Base-by-base conservation (phyloP, 2,888 invertebrate genomes). In the Metellina segmentata region DNA sequence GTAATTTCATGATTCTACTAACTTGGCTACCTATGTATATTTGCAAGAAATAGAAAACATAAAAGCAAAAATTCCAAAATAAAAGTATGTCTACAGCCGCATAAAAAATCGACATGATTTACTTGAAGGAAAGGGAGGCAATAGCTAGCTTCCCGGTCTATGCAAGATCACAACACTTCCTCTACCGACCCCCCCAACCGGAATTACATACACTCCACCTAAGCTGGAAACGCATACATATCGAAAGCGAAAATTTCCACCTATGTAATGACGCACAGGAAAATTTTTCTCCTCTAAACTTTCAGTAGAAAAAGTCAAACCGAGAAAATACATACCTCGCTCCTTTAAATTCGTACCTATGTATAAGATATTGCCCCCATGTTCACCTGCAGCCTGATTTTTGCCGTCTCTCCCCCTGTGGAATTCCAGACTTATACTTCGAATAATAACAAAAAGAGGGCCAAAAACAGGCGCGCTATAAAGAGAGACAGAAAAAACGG, bases 291-390 rank as follows among this genome's bases (percentile, higher is more conserved):
- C 16, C 11, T 9, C 11, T 11, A 61, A 61, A 61, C 13, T 16
- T 8, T 16, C 61, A 11, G 11, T 16, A 61, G 61, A 61, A 61
- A 61, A 16, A 16, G 5, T 61, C 61, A 61, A 61, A 61, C 8
- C 61, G 4, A 61, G 13, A 19, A 72, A 72, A 77, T n/a, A 51
- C 49, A 9, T 9, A 9, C 6, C 52, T 85, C n/a, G 9, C 19
- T 53, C 69, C 19, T 85, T 77, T 69, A 74, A 77, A 85, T 53
- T 85, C 69, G 7, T 77, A 70, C 48, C 81, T n/a, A 81, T 81
- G 72, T 81, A 87, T 87, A 79, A 74, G 81, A 87, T 87, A 87
- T 81, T 87, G 87, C 11, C 51, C 87, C 53, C 79, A 48, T 34
- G 48, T 75, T 71, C 87, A 87, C 79, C 79, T 87, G 81, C 71